phyloP scores from a whole-genome alignment of 2,113 vertebrate genomes.

The Podocnemis expansa region DNA sequence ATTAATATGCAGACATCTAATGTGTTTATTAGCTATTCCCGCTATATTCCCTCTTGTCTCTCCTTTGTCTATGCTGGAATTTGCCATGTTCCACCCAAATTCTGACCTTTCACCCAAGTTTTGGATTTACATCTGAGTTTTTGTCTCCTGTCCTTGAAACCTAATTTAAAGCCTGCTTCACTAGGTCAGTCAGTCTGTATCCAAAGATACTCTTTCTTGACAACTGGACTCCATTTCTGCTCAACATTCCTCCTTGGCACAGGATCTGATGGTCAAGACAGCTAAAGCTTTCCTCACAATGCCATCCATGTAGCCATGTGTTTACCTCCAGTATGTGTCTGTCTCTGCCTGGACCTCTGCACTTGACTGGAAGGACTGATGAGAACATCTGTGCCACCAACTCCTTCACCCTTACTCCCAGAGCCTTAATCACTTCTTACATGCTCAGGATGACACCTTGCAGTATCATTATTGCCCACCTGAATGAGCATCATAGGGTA shows the following conservation, averaged over 20 bases:
- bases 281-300: background rate
- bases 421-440: background rate
- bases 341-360: background rate
- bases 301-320: background rate
- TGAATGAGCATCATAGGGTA: background rate
- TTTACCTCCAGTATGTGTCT: background rate
- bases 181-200: background rate
- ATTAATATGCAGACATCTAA: background rate
- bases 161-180: background rate
- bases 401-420: background rate
- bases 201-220: background rate
- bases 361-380: background rate
- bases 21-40: background rate
- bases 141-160: background rate
- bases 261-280: background rate
- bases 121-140: background rate
- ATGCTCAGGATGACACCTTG: background rate
- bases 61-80: background rate
- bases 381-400: too few relatives aligned
- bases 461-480: background rate
- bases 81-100: background rate
- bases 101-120: background rate
- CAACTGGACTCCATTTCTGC: background rate
- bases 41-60: background rate
- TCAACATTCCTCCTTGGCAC: background rate